Conservation (phyloP, 2,113 vertebrate species). For the Pipra filicauda region DNA sequence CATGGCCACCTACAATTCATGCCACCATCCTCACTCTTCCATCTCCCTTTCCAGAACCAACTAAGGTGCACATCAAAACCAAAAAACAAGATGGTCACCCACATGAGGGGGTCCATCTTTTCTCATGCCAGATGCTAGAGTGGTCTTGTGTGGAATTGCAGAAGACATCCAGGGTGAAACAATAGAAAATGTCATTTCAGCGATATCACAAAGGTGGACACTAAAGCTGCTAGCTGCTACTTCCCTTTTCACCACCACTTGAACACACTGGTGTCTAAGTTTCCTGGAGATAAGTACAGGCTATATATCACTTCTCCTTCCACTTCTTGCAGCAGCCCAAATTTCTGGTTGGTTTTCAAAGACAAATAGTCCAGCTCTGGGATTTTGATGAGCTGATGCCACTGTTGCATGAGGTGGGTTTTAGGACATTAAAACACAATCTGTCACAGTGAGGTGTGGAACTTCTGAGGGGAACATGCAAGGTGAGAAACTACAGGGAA, state of each 20-base stretch:
- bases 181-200: not conserved
- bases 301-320: not conserved
- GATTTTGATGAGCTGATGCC: not conserved
- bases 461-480: not conserved
- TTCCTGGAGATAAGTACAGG: not conserved
- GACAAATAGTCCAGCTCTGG: not conserved
- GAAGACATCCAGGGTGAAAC: not conserved
- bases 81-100: not conserved
- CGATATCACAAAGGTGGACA: not conserved
- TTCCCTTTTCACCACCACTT: not conserved
- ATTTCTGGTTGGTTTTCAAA: not conserved
- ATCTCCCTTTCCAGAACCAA: not conserved
- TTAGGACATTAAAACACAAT: not conserved
- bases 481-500: not conserved
- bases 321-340: not conserved
- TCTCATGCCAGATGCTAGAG: not conserved
- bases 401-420: not conserved
- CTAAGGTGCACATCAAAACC: not conserved
- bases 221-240: not conserved
- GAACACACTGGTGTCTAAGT: not conserved
- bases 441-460: not conserved
- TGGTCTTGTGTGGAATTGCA: not conserved
- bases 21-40: not conserved
- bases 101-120: not conserved
- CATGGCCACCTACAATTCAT: not conserved